Evolutionary conservation across 2,888 invertebrate genomes (phyloP), one percentile per base, ranked within the genome.

Genomic region (Dolomedes plantarius): DNA sequence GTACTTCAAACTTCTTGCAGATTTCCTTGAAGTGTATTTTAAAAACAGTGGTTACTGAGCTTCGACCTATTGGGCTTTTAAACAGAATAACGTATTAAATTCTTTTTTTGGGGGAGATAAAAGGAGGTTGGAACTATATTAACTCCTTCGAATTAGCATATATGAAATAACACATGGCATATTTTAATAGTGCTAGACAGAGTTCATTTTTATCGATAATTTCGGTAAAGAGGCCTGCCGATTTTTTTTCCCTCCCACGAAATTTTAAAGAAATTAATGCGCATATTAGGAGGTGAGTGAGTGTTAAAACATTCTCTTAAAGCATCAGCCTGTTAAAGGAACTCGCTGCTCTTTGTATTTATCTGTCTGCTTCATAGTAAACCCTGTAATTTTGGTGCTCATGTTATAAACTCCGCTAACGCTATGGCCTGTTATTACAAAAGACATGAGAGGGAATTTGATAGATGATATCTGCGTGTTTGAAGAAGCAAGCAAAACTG

Each of bases 311-410:
- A 46, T 65, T 29, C 23, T 74, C 62, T 73, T 31, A 46, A 29
- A 64, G 32, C 31, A 71, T 65, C 56, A 27, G 76, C 36, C 39
- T 56, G 50, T 67, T 76, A 46, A 74, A 83, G 77, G 39, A 67
- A 78, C 62, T 41, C 19, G 39, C 31, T 23, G 28, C 13, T 46
- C 32, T 83, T 71, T 64, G 46, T 39, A 76, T 78, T 85, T 77
- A 85, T 72, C 72, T 65, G 65, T 83, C 83, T 65, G 67, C 76
- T 9, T 67, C 72, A 39, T 62, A 73, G 71, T 36, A 56, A 31
- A 85, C 72, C 77, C 77, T 77, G 56, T 78, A 85, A 85, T 85
- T 85, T 85, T 73, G 39, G 72, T 77, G 56, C 46, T 81, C 65
- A 29, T 39, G 46, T 13, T 46, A 31, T 28, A 69, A 65, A 13